Base-by-base conservation (phyloP, 2,888 invertebrate species). In the Synanthedon vespiformis region DNA sequence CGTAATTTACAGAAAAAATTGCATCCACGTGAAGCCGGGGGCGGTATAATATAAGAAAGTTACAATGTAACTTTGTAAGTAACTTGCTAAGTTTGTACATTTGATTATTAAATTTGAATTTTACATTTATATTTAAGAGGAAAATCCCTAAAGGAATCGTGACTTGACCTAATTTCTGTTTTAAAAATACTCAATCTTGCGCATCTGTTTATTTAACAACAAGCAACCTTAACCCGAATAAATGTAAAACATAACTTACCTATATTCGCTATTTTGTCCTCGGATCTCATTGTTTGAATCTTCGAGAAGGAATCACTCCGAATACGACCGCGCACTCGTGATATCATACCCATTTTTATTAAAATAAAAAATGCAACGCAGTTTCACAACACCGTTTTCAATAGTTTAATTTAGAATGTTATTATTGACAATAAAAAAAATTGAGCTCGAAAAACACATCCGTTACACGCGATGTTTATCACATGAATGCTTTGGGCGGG, bases 241-340 rank as follows among this genome's bases (percentile, higher is more conserved):
- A 34, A 34, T 10, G 8, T 34, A 34, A 51, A 12, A 51, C 34
- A 16, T 50, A 56, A 77, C 86, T 69, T 73, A 91, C 92, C 91
- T 60, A 91, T 92, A 73, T 92, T 92, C 5, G 92, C 91, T 54
- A 92, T 91, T 82, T 90, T 92, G 64, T 92, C 92, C 62, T 92
- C 89, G 40, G 91, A 89, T 61, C 90, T 85, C 56, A 90, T 83
- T 14, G 89, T 86, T 59, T 90, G 90, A 68, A 90, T 74, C 73
- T 91, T 91, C 66, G 90, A 89, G 72, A 92, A 84, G 44, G 90
- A 90, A 68, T 90, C 89, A 70, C 89, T 88, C 63, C 91, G 89
- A 50, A 92, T 85, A 54, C 92, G 85, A n/a, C 91, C 90, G 50
- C 92, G 86, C 63, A 92, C 91, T 66, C 92, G 85, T 40, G 91